These are phyloP conservation scores for Enteromius radiatus DNA, from an alignment of 2,797 vertebrate genomes.

Conservation along the genomic window DNA sequence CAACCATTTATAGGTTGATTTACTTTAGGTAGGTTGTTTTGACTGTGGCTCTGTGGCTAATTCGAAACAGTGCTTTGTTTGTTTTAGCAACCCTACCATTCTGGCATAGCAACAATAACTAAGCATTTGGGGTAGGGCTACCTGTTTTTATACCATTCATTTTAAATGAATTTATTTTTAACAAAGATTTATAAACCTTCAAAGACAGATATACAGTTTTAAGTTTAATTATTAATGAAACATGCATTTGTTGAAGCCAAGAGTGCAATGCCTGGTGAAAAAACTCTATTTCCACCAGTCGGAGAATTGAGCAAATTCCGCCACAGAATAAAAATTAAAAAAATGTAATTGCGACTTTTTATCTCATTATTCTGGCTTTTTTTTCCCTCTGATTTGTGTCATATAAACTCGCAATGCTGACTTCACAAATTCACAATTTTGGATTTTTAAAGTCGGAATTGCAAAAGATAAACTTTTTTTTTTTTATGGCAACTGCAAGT, in stretches of 20 bases:
- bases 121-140: not conserved
- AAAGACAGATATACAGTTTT: not conserved
- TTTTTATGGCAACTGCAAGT: no score
- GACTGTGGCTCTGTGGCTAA: no score
- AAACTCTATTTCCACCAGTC: not conserved
- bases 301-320: no score
- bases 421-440: no score
- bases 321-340: no score
- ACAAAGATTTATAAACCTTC: not conserved
- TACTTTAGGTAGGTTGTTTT: not conserved
- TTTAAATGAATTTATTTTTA: no score
- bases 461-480: no score
- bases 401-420: no score
- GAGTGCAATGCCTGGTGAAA: not conserved
- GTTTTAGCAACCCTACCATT: not conserved
- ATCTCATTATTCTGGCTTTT: no score
- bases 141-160: not conserved
- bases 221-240: not conserved
- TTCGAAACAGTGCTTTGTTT: not conserved
- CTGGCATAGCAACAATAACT: not conserved
- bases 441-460: no score
- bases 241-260: not conserved
- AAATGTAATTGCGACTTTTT: no score
- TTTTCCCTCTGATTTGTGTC: no score
- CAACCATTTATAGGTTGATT: not conserved